These are phyloP conservation scores for Ctenopoma multispine DNA, from an alignment of 2,797 vertebrate species.

Conservation along the genomic window DNA sequence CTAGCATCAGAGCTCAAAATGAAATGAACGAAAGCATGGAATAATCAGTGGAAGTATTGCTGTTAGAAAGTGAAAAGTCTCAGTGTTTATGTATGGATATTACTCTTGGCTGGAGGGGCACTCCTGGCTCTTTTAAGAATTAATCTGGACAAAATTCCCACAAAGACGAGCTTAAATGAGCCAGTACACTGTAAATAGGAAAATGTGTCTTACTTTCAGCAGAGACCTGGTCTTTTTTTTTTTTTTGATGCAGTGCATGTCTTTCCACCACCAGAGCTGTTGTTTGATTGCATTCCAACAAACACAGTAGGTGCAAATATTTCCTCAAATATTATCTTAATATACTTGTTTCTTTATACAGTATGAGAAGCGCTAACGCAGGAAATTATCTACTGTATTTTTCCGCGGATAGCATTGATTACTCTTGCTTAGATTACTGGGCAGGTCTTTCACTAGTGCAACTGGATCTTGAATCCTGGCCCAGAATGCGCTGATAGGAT, in stretches of 20 bases:
- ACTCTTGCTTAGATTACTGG: conserved; percentile 12
- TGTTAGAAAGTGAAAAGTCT: conserved; percentile 11
- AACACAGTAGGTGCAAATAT: not conserved
- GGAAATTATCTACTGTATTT: conserved; percentile 11
- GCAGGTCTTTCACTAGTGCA: conserved; percentile 7
- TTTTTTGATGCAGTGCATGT: not conserved
- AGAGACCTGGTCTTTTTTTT: not conserved
- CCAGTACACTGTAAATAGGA: not conserved
- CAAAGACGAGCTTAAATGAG: conserved; percentile 33
- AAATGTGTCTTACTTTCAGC: conserved; percentile 5
- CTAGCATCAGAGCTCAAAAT: conserved; percentile 12
- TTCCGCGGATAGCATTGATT: conserved; percentile 4
- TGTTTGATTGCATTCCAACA: conserved; percentile 7
- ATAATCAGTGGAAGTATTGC: conserved; percentile 26
- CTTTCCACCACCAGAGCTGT: conserved; percentile 16
- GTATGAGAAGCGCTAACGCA: conserved; percentile 21
- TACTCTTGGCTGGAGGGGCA: conserved; percentile 48
- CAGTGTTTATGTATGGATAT: conserved; percentile 31
- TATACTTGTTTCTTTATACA: conserved; percentile 8
- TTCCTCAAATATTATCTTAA: too few species aligned
- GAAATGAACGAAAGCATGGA: conserved; percentile 15
- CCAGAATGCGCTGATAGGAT: conserved; percentile 55
- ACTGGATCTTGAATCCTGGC: conserved; percentile 37
- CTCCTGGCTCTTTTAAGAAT: conserved; percentile 25
- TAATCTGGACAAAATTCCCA: conserved; percentile 42